Evolutionary conservation across 2,797 vertebrate genomes (phyloP).

Genomic region (Tokudaia tokunoshimensis): DNA sequence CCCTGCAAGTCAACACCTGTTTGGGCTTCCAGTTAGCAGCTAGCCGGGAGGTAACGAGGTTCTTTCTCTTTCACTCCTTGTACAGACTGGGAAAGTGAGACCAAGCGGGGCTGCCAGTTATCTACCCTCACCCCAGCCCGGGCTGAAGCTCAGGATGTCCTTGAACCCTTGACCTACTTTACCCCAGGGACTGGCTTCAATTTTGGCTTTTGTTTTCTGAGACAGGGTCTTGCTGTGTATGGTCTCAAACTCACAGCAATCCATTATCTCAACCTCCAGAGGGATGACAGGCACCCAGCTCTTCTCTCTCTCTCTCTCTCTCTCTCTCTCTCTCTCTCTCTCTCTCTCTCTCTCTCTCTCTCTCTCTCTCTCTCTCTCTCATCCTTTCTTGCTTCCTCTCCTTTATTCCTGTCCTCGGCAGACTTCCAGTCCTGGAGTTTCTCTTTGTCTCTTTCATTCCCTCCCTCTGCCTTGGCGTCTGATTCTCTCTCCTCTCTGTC

Average conservation of each 20-base stretch:
- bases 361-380: not conserved
- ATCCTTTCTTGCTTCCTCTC: not conserved
- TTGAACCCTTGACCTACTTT: not conserved
- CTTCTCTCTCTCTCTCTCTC: not conserved
- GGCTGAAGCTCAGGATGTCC: not conserved
- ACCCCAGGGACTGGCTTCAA: not conserved
- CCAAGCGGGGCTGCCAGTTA: not conserved
- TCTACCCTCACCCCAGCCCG: too few species aligned
- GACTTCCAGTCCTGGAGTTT: not conserved
- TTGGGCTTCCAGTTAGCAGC: not conserved
- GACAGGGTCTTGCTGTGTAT: not conserved
- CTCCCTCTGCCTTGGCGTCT: not conserved
- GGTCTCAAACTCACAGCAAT: not conserved
- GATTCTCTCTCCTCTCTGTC: not conserved
- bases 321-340: not conserved
- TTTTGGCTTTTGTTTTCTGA: not conserved
- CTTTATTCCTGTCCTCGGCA: not conserved
- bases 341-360: not conserved
- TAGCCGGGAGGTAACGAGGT: not conserved
- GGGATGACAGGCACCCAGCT: not conserved
- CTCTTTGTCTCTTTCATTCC: not conserved
- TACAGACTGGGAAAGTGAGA: not conserved
- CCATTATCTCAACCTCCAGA: not conserved
- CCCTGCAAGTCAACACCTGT: not conserved
- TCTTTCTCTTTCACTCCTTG: not conserved